Evolutionary conservation across 2,113 vertebrate genomes (phyloP).

Genomic region (Nothoprocta perdicaria): DNA sequence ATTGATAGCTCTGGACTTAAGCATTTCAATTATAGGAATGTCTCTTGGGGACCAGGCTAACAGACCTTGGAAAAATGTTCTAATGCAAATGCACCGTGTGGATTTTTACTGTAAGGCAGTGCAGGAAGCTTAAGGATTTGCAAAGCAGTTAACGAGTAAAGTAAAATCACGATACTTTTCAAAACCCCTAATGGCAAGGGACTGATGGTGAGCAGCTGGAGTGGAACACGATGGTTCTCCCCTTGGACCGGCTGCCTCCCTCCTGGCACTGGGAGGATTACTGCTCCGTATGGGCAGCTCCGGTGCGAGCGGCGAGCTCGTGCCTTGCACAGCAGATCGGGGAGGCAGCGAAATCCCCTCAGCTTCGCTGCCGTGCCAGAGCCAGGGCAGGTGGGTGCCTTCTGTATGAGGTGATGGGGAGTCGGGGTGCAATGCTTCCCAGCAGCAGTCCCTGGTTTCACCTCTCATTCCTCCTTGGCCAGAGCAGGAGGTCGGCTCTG

Average conservation of each 20-base stretch:
- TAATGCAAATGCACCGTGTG: slow-evolving; percentile 63
- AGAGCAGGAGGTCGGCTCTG: not conserved
- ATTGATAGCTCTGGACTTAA: slow-evolving; percentile 72
- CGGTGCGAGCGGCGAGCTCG: not conserved
- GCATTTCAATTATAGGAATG: slow-evolving; percentile 68
- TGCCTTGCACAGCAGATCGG: not conserved
- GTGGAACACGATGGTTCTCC: not conserved
- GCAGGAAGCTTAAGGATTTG: not conserved
- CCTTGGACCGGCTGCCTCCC: not conserved
- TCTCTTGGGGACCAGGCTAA: slow-evolving; percentile 66
- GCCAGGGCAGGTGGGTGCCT: not conserved
- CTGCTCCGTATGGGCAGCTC: not conserved
- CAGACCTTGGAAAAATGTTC: slow-evolving; percentile 64
- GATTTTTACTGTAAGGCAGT: slow-evolving; percentile 17
- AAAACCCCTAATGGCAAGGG: not conserved
- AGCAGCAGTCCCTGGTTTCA: not conserved
- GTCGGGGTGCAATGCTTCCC: not conserved
- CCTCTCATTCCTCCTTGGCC: not conserved
- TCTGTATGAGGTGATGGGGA: not conserved
- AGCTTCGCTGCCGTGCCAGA: not conserved
- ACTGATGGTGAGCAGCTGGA: not conserved
- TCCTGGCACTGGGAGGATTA: not conserved
- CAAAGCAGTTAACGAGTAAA: slow-evolving; percentile 22
- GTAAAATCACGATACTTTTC: not conserved
- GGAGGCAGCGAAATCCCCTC: not conserved